These are phyloP conservation scores for Megatriorchis doriae DNA, from an alignment of 2,113 vertebrate genomes.

Conservation along the genomic window DNA sequence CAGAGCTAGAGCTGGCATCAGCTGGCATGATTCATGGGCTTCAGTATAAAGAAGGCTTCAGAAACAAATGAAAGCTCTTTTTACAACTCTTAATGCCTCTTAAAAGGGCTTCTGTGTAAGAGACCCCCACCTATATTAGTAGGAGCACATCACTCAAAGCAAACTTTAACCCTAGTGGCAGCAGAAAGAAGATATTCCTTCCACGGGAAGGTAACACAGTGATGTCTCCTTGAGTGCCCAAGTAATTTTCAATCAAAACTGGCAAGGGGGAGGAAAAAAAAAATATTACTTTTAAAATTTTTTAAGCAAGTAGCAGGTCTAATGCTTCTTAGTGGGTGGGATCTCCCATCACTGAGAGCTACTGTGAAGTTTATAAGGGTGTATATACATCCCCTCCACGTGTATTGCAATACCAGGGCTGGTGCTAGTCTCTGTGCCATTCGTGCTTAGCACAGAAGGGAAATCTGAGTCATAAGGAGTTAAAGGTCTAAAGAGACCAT, in stretches of 20 bases:
- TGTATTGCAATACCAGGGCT: not conserved
- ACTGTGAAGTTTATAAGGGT: not conserved
- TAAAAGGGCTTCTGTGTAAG: not conserved
- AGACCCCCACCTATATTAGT: not conserved
- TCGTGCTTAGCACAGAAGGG: not conserved
- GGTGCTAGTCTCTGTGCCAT: not conserved
- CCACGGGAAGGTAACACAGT: not conserved
- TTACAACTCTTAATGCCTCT: not conserved
- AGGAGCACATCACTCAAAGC: not conserved
- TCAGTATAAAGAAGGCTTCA: not conserved
- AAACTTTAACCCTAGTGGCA: not conserved
- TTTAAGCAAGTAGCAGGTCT: not conserved
- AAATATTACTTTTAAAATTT: not conserved
- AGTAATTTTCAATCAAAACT: not conserved
- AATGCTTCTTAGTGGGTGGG: not conserved
- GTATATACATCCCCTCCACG: not conserved
- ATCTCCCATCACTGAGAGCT: not conserved
- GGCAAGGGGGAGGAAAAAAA: not conserved
- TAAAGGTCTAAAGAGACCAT: not conserved
- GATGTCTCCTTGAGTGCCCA: not conserved
- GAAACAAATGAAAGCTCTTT: not conserved
- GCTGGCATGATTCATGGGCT: not conserved
- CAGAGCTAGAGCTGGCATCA: not conserved
- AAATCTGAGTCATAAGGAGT: not conserved
- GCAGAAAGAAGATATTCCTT: not conserved